Evolutionary conservation across 2,888 invertebrate genomes (phyloP).

Genomic region (Cephonodes hylas): DNA sequence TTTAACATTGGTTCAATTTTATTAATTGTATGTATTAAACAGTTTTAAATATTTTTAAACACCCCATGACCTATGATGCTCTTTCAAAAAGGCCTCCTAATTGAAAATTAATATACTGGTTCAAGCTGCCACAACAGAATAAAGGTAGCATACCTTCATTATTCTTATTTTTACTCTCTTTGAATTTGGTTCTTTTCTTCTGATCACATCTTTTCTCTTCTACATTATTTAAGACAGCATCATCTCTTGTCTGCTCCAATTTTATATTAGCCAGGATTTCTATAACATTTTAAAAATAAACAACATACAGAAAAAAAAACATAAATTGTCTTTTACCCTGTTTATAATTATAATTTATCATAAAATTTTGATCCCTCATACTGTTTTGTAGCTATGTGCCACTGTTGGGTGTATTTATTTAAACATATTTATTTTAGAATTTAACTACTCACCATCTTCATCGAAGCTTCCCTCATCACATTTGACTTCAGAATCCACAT

Average conservation of each 20-base stretch:
- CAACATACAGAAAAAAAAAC: not conserved
- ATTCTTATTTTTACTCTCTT: slow-evolving; percentile 14
- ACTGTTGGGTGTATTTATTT: no score
- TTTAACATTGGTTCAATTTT: no score
- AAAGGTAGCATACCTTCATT: not conserved
- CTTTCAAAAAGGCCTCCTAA: no score
- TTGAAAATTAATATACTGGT: no score
- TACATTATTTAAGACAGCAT: slow-evolving; percentile 9
- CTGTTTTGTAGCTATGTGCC: no score
- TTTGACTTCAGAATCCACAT: slow-evolving; percentile 23
- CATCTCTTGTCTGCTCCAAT: slow-evolving; percentile 22
- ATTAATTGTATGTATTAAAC: no score
- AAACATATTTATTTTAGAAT: no score
- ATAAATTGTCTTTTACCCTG: not conserved
- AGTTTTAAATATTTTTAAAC: no score
- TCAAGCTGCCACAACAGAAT: no score
- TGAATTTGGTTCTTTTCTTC: slow-evolving; percentile 16
- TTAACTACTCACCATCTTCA: slow-evolving; percentile 36
- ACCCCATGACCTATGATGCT: no score
- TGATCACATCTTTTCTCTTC: not conserved
- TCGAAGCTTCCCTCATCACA: slow-evolving; percentile 23
- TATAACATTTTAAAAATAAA: slow-evolving; percentile 27
- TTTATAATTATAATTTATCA: no score
- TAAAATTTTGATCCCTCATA: no score
- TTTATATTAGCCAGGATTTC: slow-evolving; percentile 39